Conservation (phyloP, 2,113 vertebrate species). For the Microcebus jonahi region DNA sequence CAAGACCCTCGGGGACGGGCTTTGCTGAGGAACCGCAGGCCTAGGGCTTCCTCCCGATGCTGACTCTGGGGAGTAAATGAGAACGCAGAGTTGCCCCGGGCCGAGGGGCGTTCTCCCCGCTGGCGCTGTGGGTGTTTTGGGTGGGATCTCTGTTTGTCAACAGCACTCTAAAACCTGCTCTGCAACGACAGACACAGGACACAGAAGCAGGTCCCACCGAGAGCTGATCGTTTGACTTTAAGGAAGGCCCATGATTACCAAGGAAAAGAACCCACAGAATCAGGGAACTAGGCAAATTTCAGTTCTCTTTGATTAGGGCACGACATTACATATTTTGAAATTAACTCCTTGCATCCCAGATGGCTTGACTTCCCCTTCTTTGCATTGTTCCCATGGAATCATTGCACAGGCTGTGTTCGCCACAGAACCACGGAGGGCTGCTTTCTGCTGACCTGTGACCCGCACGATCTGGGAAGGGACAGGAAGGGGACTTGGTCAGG, state of each 20-base stretch:
- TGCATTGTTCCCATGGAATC: constrained; percentile 24
- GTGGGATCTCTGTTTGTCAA: neutral
- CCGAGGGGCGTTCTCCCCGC: neutral
- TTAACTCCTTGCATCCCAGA: constrained; percentile 2
- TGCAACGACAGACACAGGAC: constrained; percentile 70
- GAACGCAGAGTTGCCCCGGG: neutral
- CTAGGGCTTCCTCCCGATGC: neutral
- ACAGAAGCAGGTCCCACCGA: constrained; percentile 37
- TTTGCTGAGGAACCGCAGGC: neutral
- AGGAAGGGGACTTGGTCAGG: neutral
- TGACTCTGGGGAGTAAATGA: neutral
- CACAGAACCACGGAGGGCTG: neutral
- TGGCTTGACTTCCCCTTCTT: constrained; percentile 61
- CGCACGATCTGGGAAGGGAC: neutral
- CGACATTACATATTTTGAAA: constrained; percentile 64
- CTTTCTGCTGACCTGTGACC: neutral
- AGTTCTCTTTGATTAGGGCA: constrained; percentile 73
- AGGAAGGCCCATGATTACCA: constrained; percentile 72
- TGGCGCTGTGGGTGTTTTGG: neutral
- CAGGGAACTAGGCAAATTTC: constrained; percentile 74
- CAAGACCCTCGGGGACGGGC: fast-evolving
- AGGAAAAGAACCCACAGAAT: constrained; percentile 72
- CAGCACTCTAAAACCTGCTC: neutral
- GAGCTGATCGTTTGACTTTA: constrained; percentile 69
- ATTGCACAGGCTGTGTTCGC: neutral